Evolutionary conservation across 1,140 invertebrate species (phyloP).

Genomic region (Bombus turneri): DNA sequence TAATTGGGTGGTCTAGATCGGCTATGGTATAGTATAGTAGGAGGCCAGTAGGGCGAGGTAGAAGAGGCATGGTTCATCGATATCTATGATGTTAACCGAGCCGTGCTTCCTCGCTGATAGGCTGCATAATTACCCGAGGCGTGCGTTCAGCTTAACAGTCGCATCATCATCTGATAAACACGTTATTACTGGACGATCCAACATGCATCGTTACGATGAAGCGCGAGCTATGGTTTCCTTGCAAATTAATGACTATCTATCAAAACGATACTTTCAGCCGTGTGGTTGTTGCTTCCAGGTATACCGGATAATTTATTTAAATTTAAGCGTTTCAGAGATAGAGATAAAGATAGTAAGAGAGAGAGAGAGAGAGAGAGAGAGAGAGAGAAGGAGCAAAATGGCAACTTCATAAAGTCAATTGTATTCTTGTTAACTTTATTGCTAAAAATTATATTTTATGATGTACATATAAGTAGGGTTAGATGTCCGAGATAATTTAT

Average conservation of each 20-base stretch:
- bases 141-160: slow-evolving; percentile 71
- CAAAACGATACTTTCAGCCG: neutral
- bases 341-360: neutral
- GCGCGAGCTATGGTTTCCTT: slow-evolving; percentile 25
- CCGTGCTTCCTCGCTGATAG: slow-evolving; percentile 74
- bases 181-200: slow-evolving; percentile 73
- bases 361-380: neutral
- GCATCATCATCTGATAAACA: slow-evolving; percentile 74
- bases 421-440: too few species aligned
- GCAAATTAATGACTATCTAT: slow-evolving; percentile 56
- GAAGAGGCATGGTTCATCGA: slow-evolving; percentile 70
- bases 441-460: too few species aligned
- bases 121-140: slow-evolving; percentile 75
- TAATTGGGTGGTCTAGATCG: slow-evolving; percentile 78
- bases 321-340: neutral
- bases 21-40: slow-evolving; percentile 35
- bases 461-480: too few species aligned
- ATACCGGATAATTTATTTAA: neutral
- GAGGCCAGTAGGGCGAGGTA: slow-evolving; percentile 26
- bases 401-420: too few species aligned
- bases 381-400: too few species aligned
- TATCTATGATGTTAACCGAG: slow-evolving; percentile 76
- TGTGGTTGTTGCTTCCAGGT: neutral
- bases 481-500: neutral
- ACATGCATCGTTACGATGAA: slow-evolving; percentile 38